phyloP scores from a whole-genome alignment of 2,888 invertebrate genomes.

The Seira ritae region DNA sequence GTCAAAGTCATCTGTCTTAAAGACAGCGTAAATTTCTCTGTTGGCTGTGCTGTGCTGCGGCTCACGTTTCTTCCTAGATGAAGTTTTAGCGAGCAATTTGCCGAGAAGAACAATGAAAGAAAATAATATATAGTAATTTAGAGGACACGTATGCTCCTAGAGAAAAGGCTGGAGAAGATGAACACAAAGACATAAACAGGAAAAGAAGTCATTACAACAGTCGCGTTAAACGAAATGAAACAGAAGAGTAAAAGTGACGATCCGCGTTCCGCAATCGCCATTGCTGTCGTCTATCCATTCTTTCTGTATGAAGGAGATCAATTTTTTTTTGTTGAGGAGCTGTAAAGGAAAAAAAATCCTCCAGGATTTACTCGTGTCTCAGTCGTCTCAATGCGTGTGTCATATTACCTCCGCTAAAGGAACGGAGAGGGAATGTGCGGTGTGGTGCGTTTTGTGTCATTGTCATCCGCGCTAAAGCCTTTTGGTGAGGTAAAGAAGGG shows the following conservation, averaged over 20 bases:
- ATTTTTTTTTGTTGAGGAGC: conserved; percentile 53
- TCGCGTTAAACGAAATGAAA: too few species aligned
- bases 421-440: too few species aligned
- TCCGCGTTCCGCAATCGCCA: too few species aligned
- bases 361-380: conserved; percentile 52
- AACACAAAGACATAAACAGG: conserved; percentile 29
- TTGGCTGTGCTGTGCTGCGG: conserved; percentile 8
- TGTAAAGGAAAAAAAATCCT: conserved; percentile 49
- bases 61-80: too few species aligned
- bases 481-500: too few species aligned
- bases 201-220: conserved; percentile 51
- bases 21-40: conserved; percentile 26
- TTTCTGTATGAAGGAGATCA: conserved; percentile 60
- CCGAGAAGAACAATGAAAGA: conserved; percentile 31
- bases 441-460: too few species aligned
- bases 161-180: conserved; percentile 21
- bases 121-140: too few species aligned
- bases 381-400: conserved; percentile 59
- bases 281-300: too few species aligned
- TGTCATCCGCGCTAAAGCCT: too few species aligned
- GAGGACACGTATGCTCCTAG: too few species aligned
- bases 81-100: conserved; percentile 43
- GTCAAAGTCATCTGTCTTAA: conserved; percentile 32
- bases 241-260: too few species aligned
- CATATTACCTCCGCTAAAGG: too few species aligned